phyloP scores from a whole-genome alignment of 1,140 invertebrate genomes.

The Drosophila sucinea region DNA sequence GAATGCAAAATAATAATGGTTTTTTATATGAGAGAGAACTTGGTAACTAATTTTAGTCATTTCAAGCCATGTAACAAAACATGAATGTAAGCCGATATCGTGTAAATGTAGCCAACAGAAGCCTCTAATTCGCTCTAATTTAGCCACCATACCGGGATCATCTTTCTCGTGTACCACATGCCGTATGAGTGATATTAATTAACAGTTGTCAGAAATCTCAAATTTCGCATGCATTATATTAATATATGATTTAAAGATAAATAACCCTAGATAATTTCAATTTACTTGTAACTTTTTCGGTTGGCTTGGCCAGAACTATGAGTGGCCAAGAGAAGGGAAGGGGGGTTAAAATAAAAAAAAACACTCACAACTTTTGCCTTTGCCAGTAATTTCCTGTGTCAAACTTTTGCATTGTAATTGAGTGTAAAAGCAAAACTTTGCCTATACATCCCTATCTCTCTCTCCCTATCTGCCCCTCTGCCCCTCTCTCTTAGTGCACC shows the following conservation, averaged over 20 bases:
- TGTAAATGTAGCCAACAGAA: constrained; percentile 26
- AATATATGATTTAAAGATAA: constrained; percentile 12
- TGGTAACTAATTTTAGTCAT: too few relatives aligned
- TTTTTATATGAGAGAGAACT: too few relatives aligned
- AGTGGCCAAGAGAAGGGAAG: too few relatives aligned
- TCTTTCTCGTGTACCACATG: not conserved
- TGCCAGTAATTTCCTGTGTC: constrained; percentile 74
- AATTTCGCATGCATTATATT: constrained; percentile 6
- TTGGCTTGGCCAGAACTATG: not conserved
- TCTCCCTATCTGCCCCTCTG: not conserved
- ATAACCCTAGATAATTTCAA: constrained; percentile 25
- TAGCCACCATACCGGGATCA: not conserved
- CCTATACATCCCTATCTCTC: constrained; percentile 35
- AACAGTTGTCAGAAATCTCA: not conserved
- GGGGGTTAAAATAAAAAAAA: constrained; percentile 23
- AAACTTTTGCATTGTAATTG: constrained; percentile 80
- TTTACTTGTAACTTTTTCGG: constrained; percentile 13
- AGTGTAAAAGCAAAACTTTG: constrained; percentile 78
- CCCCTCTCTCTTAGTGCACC: not conserved
- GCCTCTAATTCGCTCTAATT: not conserved
- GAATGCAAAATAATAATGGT: too few relatives aligned
- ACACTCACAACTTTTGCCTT: constrained; percentile 65
- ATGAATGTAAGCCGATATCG: not conserved
- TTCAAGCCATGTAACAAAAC: too few relatives aligned
- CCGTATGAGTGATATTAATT: not conserved